Base-by-base conservation (phyloP, 1,140 invertebrate species). In the Fopius arisanus region DNA sequence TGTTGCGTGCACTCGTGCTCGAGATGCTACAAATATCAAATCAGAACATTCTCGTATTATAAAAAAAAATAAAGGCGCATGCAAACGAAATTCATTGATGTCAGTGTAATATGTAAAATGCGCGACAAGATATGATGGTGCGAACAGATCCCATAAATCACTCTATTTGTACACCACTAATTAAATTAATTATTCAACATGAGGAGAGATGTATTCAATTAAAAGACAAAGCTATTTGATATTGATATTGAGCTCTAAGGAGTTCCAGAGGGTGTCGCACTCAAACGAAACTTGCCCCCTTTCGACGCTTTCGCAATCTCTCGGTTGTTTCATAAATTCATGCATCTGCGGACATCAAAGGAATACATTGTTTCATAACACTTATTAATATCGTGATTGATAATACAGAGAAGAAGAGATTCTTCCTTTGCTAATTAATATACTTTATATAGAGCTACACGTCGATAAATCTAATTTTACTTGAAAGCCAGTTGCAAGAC, bases 11-110 rank as follows among this genome's bases (percentile, higher is more conserved):
- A 31, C 37, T 37, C 37, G 21, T 65, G 59, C 59, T 29, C 40
- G 51, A 62, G 28, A 26, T 62, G 28, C 6, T 10, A n/a, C 3
- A 63, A 33, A 65, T 19, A 28, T 3, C 21, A 40, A 40, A 63
- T n/a, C 6, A 14, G n/a, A 29, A 40, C 19, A 28, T 21, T 40
- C 41, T 26, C 10, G n/a, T n/a, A n/a, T n/a, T n/a, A n/a, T n/a
- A n/a, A n/a, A n/a, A n/a, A 40, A 67, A 23, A 31, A 51, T 40
- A 19, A 40, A 66, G 16, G 33, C 66, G 66, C 40, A 66, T 73
- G 72, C 72, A 68, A 73, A 73, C 72, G 72, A 73, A 73, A 73
- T 73, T 73, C 72, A 73, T 73, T 73, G 71, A 73, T 43, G 14
- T 67, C 26, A 72, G 68, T n/a, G n/a, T n/a, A n/a, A n/a, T n/a